These are phyloP conservation scores for Odontocerum albicorne DNA, from an alignment of 2,888 invertebrate genomes.

Conservation along the genomic window DNA sequence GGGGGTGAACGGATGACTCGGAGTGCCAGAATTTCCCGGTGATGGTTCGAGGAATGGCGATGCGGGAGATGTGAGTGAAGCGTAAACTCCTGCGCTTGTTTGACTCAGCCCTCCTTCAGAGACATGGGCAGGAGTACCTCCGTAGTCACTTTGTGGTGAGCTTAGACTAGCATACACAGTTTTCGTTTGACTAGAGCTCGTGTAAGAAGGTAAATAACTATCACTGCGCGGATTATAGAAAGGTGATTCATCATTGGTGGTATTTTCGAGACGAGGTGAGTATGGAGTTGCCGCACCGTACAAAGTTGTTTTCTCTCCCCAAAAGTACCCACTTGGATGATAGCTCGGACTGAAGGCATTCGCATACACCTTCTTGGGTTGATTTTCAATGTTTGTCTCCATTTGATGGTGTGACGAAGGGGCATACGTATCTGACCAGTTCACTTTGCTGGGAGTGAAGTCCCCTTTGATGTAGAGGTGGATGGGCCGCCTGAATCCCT, in stretches of 20 bases:
- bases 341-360: constrained; percentile 41
- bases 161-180: constrained; percentile 54
- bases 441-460: constrained; percentile 63
- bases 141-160: constrained; percentile 46
- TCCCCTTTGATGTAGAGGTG: constrained; percentile 68
- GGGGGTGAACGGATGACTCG: constrained; percentile 34
- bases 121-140: constrained; percentile 32
- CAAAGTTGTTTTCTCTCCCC: constrained; percentile 56
- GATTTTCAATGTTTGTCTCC: constrained; percentile 56
- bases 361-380: constrained; percentile 56
- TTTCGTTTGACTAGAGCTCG: constrained; percentile 52
- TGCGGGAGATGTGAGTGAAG: constrained; percentile 33
- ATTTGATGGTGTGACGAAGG: constrained; percentile 63
- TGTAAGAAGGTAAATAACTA: constrained; percentile 56
- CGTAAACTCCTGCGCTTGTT: constrained; percentile 30
- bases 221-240: constrained; percentile 58
- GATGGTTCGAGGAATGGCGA: constrained; percentile 36
- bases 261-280: constrained; percentile 45
- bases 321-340: constrained; percentile 47
- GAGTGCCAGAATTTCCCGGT: constrained; percentile 34
- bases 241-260: constrained; percentile 53
- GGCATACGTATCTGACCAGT: constrained; percentile 66
- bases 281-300: constrained; percentile 57
- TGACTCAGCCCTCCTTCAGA: constrained; percentile 24
- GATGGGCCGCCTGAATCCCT: constrained; percentile 86